phyloP scores from a whole-genome alignment of 1,140 invertebrate genomes.

The Philopotamus ludificatus region DNA sequence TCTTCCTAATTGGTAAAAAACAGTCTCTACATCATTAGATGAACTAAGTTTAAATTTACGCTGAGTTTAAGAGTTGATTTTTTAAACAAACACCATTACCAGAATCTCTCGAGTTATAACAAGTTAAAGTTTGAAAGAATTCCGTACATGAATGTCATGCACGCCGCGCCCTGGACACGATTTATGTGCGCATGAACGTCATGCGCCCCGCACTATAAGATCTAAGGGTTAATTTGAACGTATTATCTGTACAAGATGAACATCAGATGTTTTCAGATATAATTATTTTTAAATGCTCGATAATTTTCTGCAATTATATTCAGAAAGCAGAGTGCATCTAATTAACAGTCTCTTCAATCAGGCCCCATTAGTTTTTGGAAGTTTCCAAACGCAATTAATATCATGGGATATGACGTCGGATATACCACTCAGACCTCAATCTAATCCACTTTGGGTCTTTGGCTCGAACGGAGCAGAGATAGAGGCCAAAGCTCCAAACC shows the following conservation, averaged over 20 bases:
- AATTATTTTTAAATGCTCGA: not conserved
- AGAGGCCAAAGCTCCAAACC: conserved; percentile 11
- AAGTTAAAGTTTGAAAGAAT: no score
- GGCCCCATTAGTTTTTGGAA: not conserved
- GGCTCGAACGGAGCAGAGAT: not conserved
- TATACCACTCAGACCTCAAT: not conserved
- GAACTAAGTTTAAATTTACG: no score
- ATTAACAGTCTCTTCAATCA: no score
- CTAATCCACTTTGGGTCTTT: conserved; percentile 15
- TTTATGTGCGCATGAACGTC: no score
- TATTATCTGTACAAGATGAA: not conserved
- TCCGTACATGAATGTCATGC: no score
- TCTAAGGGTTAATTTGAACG: not conserved
- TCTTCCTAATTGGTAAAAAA: no score
- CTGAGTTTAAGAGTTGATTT: no score
- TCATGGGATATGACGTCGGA: not conserved
- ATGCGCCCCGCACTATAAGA: not conserved
- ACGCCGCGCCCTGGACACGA: no score
- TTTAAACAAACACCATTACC: no score
- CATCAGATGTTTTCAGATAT: not conserved
- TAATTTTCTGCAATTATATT: not conserved
- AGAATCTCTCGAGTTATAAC: no score
- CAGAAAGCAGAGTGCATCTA: not conserved
- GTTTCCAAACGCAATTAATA: not conserved
- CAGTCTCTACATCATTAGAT: no score